phyloP scores from a whole-genome alignment of 53 echinoderm and acorn worm species.

The Crossaster papposus region DNA sequence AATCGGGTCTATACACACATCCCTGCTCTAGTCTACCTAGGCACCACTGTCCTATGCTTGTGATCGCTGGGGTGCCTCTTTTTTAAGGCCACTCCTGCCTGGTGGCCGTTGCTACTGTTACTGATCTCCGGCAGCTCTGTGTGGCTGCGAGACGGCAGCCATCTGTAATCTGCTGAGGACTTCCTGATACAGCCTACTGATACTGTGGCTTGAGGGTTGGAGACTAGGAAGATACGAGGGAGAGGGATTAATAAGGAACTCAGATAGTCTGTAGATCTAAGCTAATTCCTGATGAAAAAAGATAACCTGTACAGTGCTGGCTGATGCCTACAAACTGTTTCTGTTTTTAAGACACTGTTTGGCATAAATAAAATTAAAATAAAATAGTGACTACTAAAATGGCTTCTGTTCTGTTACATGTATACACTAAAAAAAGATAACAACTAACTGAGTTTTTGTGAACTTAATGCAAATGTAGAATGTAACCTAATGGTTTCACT shows the following conservation, averaged over 20 bases:
- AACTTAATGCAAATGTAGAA: too few species aligned
- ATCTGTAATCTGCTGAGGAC: constrained; percentile 23
- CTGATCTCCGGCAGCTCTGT: constrained; percentile 66
- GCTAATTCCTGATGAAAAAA: too few species aligned
- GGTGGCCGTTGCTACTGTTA: constrained; percentile 43
- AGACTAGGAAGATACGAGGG: constrained; percentile 4
- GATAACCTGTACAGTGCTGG: too few species aligned
- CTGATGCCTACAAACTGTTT: too few species aligned
- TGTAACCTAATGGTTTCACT: too few species aligned
- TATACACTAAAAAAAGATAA: too few species aligned
- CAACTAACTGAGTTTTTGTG: too few species aligned
- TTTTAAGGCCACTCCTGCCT: constrained; percentile 26
- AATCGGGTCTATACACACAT: constrained; percentile 20
- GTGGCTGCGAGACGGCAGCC: constrained; percentile 49
- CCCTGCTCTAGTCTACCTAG: constrained; percentile 54
- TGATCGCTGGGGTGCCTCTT: constrained; percentile 15
- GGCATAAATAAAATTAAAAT: too few species aligned
- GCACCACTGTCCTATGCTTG: constrained; percentile 39
- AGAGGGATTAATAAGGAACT: neutral
- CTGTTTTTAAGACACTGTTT: too few species aligned
- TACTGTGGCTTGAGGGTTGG: constrained; percentile 26
- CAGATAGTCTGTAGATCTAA: neutral
- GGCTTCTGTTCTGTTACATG: too few species aligned
- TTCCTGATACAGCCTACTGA: constrained; percentile 26
- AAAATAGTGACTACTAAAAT: too few species aligned